A percentile compares a stretch with the other conserved stretches of the same genome.
Conservation (phyloP, 2,888 invertebrate genomes). For the Artemia sinica region DNA sequence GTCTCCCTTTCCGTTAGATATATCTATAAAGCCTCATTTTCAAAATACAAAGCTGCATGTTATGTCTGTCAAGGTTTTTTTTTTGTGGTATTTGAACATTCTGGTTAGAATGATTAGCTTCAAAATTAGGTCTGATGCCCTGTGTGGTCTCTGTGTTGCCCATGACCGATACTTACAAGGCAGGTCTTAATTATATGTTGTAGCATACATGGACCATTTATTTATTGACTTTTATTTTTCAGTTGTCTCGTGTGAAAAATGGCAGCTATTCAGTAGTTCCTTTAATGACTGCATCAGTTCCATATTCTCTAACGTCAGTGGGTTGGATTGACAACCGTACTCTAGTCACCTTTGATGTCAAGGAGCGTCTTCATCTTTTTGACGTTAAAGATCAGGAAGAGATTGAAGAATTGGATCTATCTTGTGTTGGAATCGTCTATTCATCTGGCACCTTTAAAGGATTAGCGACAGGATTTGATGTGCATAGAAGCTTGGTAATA, state of each 20-base stretch:
- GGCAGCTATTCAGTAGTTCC: background rate
- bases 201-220: too few species aligned
- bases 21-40: too few species aligned
- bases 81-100: too few species aligned
- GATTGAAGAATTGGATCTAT: constrained; percentile 61
- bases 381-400: constrained; percentile 78
- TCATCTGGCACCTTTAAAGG: constrained; percentile 75
- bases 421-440: constrained; percentile 61
- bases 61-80: too few species aligned
- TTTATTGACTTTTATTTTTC: background rate
- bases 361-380: constrained; percentile 48
- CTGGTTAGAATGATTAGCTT: too few species aligned
- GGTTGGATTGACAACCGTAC: constrained; percentile 7
- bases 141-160: too few species aligned
- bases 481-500: constrained; percentile 50
- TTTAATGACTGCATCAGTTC: background rate
- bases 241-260: background rate
- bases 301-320: background rate
- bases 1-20: too few species aligned
- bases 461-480: constrained; percentile 86
- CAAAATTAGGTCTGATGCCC: too few species aligned
- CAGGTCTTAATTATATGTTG: too few species aligned
- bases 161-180: too few species aligned
- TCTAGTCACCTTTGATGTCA: constrained; percentile 10
- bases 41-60: too few species aligned